phyloP scores from a whole-genome alignment of 2,113 vertebrate species.

The Pimephales promelas region DNA sequence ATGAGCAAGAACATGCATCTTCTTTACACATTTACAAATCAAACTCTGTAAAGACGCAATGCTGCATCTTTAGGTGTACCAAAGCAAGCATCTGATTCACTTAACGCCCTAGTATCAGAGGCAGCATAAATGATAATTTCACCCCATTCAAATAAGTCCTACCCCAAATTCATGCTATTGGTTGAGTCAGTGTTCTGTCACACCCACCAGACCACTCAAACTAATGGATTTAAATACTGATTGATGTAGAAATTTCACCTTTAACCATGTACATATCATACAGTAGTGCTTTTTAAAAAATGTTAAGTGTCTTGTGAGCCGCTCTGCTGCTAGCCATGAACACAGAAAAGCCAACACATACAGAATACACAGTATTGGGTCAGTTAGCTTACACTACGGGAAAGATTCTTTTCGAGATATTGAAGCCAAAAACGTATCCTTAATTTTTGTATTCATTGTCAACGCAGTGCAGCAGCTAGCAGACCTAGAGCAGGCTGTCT shows the following conservation, averaged over 20 bases:
- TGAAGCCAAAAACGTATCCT: no score
- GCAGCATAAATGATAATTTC: background rate
- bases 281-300: no score
- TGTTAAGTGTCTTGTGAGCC: background rate
- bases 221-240: background rate
- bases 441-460: no score
- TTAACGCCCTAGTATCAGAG: background rate
- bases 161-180: background rate
- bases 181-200: background rate
- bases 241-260: background rate
- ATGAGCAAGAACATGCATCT: background rate
- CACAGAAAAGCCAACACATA: background rate
- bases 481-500: no score
- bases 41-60: background rate
- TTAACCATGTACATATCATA: background rate
- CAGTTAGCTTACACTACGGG: no score
- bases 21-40: background rate
- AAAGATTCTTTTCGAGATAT: no score
- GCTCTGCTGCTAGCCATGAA: background rate
- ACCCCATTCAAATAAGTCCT: background rate
- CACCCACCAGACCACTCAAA: background rate
- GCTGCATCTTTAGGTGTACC: background rate
- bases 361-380: no score
- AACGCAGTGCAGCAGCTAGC: no score
- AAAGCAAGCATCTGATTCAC: background rate